A percentile compares a stretch with the other conserved stretches of the same genome.
phyloP scores from a whole-genome alignment of 2,888 invertebrate species.

The Hypomecis atomaria region DNA sequence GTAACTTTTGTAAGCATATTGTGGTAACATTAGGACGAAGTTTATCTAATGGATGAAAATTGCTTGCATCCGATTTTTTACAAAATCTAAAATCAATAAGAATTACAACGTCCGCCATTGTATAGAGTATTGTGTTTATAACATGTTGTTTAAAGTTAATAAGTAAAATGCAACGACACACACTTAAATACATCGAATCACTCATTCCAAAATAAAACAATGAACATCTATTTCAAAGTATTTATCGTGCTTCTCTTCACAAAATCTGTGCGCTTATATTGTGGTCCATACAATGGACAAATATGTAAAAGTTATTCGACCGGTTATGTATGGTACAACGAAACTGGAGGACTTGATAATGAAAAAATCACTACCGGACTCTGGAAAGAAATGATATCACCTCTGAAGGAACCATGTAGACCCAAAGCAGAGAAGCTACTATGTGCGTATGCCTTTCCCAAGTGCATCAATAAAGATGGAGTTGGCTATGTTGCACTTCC shows the following conservation, averaged over 20 bases:
- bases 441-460: slow-evolving; percentile 96
- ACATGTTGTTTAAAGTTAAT: slow-evolving; percentile 53
- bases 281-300: slow-evolving; percentile 94
- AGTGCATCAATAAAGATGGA: slow-evolving; percentile 89
- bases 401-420: slow-evolving; percentile 92
- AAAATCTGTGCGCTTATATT: slow-evolving; percentile 87
- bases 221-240: slow-evolving; percentile 66
- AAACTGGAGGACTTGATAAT: slow-evolving; percentile 90
- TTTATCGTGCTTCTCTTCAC: slow-evolving; percentile 70
- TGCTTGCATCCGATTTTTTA: slow-evolving; percentile 46
- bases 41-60: slow-evolving; percentile 41
- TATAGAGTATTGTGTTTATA: slow-evolving; percentile 64
- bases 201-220: slow-evolving; percentile 62
- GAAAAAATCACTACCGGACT: slow-evolving; percentile 93
- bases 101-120: slow-evolving; percentile 78
- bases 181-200: slow-evolving; percentile 62
- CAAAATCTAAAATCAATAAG: slow-evolving; percentile 73
- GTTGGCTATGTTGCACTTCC: slow-evolving; percentile 88
- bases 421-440: slow-evolving; percentile 95
- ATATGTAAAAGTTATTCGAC: slow-evolving; percentile 89
- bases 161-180: slow-evolving; percentile 72
- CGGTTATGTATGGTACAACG: slow-evolving; percentile 91
- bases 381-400: slow-evolving; percentile 94
- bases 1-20: neutral
- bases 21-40: neutral